Percentiles rank a stretch among this genome's conserved stretches.
phyloP scores from a whole-genome alignment of 2,888 invertebrate genomes.

The Luperina nickerlii region DNA sequence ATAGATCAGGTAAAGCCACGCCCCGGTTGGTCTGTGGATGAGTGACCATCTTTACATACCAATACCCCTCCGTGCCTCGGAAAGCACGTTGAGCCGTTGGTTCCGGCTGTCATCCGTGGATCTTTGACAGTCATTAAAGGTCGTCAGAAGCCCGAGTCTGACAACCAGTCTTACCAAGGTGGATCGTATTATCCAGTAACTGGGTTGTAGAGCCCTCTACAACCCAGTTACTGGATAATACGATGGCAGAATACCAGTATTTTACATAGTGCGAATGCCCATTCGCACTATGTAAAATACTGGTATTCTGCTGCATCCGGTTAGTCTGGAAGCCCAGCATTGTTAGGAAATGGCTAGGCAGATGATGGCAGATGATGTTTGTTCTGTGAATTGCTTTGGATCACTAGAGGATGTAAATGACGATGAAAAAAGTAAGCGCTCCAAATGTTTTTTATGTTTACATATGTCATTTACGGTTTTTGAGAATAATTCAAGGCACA shows the following conservation, averaged over 20 bases:
- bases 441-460: no score
- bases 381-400: neutral
- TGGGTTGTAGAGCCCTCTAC: neutral
- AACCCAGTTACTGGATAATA: no score
- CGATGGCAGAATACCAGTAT: no score
- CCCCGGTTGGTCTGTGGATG: neutral
- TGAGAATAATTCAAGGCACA: neutral
- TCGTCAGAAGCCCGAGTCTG: neutral
- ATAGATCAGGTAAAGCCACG: neutral
- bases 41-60: neutral
- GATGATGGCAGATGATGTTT: neutral
- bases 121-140: neutral
- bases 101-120: neutral
- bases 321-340: neutral
- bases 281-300: no score
- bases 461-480: neutral
- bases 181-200: neutral
- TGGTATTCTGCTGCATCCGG: neutral
- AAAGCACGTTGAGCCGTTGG: neutral
- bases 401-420: neutral
- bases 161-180: no score
- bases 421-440: no score
- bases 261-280: no score
- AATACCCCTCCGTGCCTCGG: neutral
- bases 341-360: neutral